Base-by-base conservation (phyloP, 2,888 invertebrate species). In the Epicampocera succincta region DNA sequence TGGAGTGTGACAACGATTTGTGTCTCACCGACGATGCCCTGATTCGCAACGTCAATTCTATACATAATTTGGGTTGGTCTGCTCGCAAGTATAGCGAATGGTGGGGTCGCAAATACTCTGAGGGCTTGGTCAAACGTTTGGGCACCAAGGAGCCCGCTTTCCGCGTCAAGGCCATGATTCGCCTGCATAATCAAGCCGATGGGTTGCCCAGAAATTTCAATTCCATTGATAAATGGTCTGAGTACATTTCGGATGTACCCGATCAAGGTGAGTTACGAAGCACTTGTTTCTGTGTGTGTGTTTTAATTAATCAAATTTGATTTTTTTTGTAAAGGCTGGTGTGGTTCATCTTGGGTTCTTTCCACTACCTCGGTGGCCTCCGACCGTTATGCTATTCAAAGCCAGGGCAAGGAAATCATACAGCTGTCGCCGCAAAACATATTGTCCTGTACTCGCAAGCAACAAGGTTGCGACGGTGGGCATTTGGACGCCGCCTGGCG, bases 331-430 rank as follows among this genome's bases (percentile, higher is more conserved):
- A 21, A 5, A 87, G 94, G 93, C 19, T 93, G 94, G 92, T 91
- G 98, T 88, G 98, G 96, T 0, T 94, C 98, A 0, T 98, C 98
- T 2, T 99, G 98, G 98, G 98, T 97, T 0, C 93, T 98, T 29
- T 95, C 97, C 0, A 95, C 98, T 0, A 95, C 95, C 12, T 93
- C 94, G 13, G 95, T 97, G 46, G 95, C 95, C 71, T 95, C 95
- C 63, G 96, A 96, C 90, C 93, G 96, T 87, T 95, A 95, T 86
- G 95, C 95, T 5, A 96, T 98, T 85, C 95, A 97, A 90, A 96
- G 96, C 8, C 94, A 95, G 85, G 98, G 97, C 0, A 92, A 92
- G 11, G 96, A 97, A 88, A 92, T 92, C 15, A 92, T 95, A 6
- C 90, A 92, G 40, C 92, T 98, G 42, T 96, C 98, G 69, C 93